A percentile compares a stretch with the other conserved stretches of the same genome.
phyloP scores from a whole-genome alignment of 2,888 invertebrate species.

The Brachypterus glaber region DNA sequence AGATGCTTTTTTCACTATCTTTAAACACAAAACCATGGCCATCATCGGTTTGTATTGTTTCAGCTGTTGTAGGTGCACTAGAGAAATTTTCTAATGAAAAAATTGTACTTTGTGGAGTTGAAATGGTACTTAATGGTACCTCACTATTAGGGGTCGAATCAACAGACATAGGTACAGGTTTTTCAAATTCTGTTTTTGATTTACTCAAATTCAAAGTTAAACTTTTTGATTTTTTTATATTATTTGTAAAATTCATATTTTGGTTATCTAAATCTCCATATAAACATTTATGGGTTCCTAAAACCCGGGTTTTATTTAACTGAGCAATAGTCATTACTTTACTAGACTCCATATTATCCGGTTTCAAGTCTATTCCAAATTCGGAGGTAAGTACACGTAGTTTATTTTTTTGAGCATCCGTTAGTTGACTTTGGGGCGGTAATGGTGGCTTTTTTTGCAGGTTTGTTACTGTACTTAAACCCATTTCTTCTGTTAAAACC shows the following conservation, averaged over 20 bases:
- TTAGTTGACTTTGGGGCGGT: conserved; percentile 29
- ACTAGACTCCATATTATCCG: conserved; percentile 13
- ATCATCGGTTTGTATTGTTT: conserved; percentile 45
- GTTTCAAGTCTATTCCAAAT: conserved; percentile 42
- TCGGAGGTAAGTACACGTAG: conserved; percentile 52
- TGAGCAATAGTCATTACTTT: conserved; percentile 20
- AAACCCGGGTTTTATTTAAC: conserved; percentile 30
- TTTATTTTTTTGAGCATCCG: conserved; percentile 52
- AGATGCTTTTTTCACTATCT: conserved; percentile 6
- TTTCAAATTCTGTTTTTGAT: conserved; percentile 18
- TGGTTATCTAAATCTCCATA: no score
- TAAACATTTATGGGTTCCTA: conserved; percentile 31
- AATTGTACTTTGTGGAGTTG: conserved; percentile 23
- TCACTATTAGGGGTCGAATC: conserved; percentile 36
- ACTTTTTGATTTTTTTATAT: conserved; percentile 23
- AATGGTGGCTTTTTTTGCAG: conserved; percentile 25
- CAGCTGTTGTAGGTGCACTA: conserved; percentile 32
- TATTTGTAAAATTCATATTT: no score
- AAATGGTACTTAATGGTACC: conserved; percentile 16
- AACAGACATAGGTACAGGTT: conserved; percentile 36
- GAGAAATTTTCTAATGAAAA: conserved; percentile 21
- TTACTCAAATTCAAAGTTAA: conserved; percentile 27
- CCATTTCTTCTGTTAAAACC: conserved; percentile 46
- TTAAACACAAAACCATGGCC: conserved; percentile 21
- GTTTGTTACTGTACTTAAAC: conserved; percentile 37